Base-by-base conservation (phyloP, 2,797 vertebrate genomes). In the Knipowitschia caucasica region DNA sequence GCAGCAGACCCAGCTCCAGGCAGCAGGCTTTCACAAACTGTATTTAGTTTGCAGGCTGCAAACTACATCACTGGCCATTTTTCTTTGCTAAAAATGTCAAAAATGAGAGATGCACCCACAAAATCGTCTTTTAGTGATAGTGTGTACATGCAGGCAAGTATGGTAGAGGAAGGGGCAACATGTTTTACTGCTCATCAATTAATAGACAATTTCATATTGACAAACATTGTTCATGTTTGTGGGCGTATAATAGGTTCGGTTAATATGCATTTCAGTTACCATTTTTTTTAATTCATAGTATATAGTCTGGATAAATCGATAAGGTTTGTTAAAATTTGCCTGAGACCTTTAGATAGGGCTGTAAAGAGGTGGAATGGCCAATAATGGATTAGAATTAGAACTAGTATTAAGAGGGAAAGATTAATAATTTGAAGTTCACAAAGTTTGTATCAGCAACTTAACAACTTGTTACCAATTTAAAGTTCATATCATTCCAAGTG, bases 51-150 rank as follows among this genome's bases (percentile, higher is more conserved):
- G 29, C 69, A 52, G 49, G 35, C 47, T 64, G 47, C 55, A 59
- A 63, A 71, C 65, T 64, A 60, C 64, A 57, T 68, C 59, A 17
- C 26, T 61, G 49, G 36, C 47, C 59, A 39, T 59, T 45, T 69
- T 30, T 74, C 4, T 54, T 50, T 58, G 67, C 62, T 56, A 50
- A 56, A 74, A 67, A 75, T 40, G 57, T 42, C 56, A 50, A 44
- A 43, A 53, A 50, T 55, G 67, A 46, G 52, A 17, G 43, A 11
- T 46, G 26, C 15, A 29, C 26, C 44, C 26, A 46, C 44, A 46
- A 18, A 46, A 46, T 12, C 38, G 25, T 26, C 9, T 39, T 39
- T 46, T 11, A 29, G 20, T 23, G 43, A 46, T 44, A 27, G 42
- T 26, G 42, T 44, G 42, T 7, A 3, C 23, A 14, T 4, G 40